Conservation (phyloP, 2,113 vertebrate species). For the Eonycteris spelaea region DNA sequence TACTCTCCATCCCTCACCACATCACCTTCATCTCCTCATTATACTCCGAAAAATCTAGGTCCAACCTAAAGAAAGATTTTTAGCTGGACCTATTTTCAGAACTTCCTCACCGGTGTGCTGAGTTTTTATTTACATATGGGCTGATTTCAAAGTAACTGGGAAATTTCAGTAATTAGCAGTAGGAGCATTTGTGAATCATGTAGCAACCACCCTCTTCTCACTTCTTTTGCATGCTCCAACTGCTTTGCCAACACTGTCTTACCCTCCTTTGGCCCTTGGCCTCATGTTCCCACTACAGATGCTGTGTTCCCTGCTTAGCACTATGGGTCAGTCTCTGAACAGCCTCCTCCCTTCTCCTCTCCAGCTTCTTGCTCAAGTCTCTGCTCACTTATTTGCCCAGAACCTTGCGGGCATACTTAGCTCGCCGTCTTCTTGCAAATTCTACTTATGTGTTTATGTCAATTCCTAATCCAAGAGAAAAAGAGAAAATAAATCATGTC, state of each 20-base stretch:
- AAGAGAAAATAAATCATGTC: neutral
- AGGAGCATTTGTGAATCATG: neutral
- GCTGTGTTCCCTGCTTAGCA: neutral
- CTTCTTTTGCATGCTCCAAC: neutral
- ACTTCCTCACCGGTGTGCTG: neutral
- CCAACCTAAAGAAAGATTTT: neutral
- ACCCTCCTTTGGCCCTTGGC: neutral
- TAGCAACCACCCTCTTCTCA: neutral
- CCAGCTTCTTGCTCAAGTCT: neutral
- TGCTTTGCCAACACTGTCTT: neutral
- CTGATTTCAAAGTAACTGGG: slow-evolving; percentile 7
- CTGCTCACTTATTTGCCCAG: neutral
- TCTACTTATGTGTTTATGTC: neutral
- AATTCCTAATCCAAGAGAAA: neutral
- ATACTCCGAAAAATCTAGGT: neutral
- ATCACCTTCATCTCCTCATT: neutral
- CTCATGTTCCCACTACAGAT: neutral
- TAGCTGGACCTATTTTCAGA: neutral
- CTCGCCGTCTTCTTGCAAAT: neutral
- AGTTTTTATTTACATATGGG: neutral
- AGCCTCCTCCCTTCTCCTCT: neutral
- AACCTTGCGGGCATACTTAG: neutral
- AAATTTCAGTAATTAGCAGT: slow-evolving; percentile 20
- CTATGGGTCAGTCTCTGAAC: neutral
- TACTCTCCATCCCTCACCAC: too few species aligned